Evolutionary conservation across 2,797 vertebrate genomes (phyloP).

Genomic region (Lutjanus argentimaculatus): DNA sequence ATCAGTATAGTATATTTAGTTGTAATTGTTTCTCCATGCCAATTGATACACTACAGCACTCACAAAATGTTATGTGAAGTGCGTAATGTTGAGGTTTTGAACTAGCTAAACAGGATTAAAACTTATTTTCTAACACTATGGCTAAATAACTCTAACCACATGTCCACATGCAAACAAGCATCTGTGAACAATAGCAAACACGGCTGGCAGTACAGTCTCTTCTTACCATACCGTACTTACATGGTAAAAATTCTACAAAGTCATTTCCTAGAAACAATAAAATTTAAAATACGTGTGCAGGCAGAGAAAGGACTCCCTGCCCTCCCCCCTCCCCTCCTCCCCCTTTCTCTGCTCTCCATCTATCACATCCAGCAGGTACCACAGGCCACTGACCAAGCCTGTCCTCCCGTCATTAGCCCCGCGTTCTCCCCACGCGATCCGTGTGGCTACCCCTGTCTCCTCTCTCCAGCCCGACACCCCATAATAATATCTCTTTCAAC

Average conservation of each 20-base stretch:
- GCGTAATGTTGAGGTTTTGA: background rate
- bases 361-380: conserved; percentile 95
- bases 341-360: conserved; percentile 95
- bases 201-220: background rate
- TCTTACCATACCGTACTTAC: background rate
- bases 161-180: background rate
- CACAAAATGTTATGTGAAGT: background rate
- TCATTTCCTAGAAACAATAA: conserved; percentile 66
- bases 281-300: conserved; percentile 64
- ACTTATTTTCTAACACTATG: background rate
- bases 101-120: background rate
- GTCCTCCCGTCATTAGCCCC: conserved; percentile 99
- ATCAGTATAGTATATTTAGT: background rate
- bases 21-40: background rate
- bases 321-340: conserved; percentile 18
- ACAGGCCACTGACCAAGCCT: conserved; percentile 99
- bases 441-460: conserved; percentile 99
- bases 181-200: background rate
- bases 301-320: conserved; percentile 51
- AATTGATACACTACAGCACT: background rate
- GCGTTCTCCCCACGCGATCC: conserved; percentile 97
- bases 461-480: conserved; percentile 94
- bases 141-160: background rate
- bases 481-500: conserved; percentile 99
- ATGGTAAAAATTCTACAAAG: conserved; percentile 40